These are phyloP conservation scores for Chloromyia formosa DNA, from an alignment of 2,888 invertebrate genomes.

Conservation along the genomic window DNA sequence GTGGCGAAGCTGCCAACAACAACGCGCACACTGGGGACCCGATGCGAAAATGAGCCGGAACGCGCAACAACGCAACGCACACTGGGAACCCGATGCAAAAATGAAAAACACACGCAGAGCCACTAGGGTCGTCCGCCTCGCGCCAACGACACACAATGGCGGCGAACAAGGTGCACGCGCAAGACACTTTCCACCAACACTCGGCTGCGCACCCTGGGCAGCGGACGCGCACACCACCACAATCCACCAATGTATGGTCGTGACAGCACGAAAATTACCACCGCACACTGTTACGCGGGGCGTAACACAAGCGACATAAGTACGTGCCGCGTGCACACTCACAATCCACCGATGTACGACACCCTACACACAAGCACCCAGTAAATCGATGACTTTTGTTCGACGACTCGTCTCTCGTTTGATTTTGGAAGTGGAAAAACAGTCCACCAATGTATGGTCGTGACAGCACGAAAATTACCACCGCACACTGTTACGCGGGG, in stretches of 20 bases:
- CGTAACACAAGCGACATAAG: neutral
- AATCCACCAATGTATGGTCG: slow-evolving; percentile 15
- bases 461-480: neutral
- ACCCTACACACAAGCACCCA: slow-evolving; percentile 17
- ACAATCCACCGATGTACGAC: neutral
- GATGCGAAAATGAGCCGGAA: slow-evolving; percentile 43
- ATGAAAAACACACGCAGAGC: neutral
- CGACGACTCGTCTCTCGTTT: no score
- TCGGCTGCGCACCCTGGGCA: slow-evolving; percentile 1
- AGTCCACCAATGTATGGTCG: slow-evolving; percentile 13
- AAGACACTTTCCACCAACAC: slow-evolving; percentile 15
- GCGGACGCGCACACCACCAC: slow-evolving; percentile 7
- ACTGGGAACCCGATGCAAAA: neutral
- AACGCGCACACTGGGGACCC: no score
- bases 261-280: neutral
- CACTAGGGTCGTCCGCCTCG: neutral
- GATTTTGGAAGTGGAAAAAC: no score
- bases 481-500: neutral
- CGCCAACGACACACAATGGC: neutral
- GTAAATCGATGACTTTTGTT: slow-evolving; percentile 42
- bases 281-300: neutral
- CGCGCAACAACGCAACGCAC: slow-evolving; percentile 46
- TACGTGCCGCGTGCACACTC: no score
- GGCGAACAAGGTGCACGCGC: slow-evolving; percentile 33
- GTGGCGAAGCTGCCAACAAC: slow-evolving; percentile 83